Percentiles rank a stretch among this genome's conserved stretches.
Evolutionary conservation across 1,140 invertebrate genomes (phyloP).

Genomic region (Holcopasites calliopsidis): DNA sequence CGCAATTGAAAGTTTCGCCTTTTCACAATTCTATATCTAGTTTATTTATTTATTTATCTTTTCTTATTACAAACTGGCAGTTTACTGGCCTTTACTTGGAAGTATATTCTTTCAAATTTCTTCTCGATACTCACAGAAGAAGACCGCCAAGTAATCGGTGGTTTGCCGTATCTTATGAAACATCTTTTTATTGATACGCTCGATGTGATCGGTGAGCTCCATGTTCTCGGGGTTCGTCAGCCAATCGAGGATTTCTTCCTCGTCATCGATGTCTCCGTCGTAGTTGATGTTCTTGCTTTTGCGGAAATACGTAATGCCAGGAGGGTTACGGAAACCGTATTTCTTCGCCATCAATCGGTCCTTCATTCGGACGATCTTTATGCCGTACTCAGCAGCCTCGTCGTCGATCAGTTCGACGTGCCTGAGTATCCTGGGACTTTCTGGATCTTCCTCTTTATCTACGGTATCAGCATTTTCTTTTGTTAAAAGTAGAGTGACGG

Average conservation of each 20-base stretch:
- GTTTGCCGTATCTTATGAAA: constrained; percentile 94
- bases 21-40: constrained; percentile 31
- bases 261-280: constrained; percentile 95
- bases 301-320: constrained; percentile 94
- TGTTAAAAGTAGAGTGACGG: too few relatives aligned
- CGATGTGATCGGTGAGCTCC: constrained; percentile 96
- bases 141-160: constrained; percentile 95
- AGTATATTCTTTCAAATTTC: too few relatives aligned
- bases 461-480: constrained; percentile 16
- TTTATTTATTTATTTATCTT: background rate
- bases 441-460: constrained; percentile 92
- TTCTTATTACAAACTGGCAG: background rate
- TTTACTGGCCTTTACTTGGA: background rate
- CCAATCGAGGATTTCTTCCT: constrained; percentile 96
- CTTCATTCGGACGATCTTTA: constrained; percentile 94
- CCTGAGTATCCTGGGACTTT: constrained; percentile 87
- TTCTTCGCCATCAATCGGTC: constrained; percentile 97
- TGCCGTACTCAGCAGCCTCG: constrained; percentile 94
- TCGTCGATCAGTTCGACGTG: constrained; percentile 95
- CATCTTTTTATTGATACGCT: constrained; percentile 96
- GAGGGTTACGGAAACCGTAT: constrained; percentile 93
- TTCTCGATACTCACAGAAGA: constrained; percentile 96
- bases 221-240: constrained; percentile 96
- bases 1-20: constrained; percentile 38
- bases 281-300: constrained; percentile 95